A percentile compares a stretch with the other conserved stretches of the same genome.
phyloP scores from a whole-genome alignment of 2,797 vertebrate species.

The Macrochelys suwanniensis region DNA sequence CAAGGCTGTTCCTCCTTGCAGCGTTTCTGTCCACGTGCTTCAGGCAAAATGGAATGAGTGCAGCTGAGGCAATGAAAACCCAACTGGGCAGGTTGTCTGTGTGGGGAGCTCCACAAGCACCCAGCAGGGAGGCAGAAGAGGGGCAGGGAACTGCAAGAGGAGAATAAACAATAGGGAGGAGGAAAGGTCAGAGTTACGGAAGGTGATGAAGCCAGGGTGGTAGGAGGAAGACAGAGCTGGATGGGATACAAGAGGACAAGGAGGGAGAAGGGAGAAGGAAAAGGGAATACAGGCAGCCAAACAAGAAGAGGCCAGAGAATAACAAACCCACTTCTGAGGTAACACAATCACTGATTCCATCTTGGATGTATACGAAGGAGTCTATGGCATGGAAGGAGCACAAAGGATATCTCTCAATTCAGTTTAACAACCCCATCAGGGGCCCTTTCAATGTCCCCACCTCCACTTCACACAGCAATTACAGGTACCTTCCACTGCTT shows the following conservation, averaged over 20 bases:
- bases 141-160: neutral
- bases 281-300: neutral
- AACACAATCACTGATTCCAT: neutral
- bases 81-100: neutral
- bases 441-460: neutral
- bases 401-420: neutral
- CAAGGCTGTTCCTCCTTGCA: neutral
- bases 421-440: neutral
- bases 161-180: neutral
- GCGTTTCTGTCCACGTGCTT: neutral
- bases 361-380: neutral
- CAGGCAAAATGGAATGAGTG: neutral
- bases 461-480: neutral
- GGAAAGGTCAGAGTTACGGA: neutral
- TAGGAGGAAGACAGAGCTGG: neutral
- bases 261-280: neutral
- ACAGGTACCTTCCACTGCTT: constrained; percentile 92
- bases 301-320: neutral
- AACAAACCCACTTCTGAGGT: neutral
- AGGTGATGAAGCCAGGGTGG: neutral
- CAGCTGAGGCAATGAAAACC: neutral
- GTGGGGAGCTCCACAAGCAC: neutral
- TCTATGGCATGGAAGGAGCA: neutral
- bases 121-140: neutral
- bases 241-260: neutral